A percentile compares a stretch with the other conserved stretches of the same genome.
phyloP scores from a whole-genome alignment of 2,888 invertebrate species.

The Leistus spinibarbis region DNA sequence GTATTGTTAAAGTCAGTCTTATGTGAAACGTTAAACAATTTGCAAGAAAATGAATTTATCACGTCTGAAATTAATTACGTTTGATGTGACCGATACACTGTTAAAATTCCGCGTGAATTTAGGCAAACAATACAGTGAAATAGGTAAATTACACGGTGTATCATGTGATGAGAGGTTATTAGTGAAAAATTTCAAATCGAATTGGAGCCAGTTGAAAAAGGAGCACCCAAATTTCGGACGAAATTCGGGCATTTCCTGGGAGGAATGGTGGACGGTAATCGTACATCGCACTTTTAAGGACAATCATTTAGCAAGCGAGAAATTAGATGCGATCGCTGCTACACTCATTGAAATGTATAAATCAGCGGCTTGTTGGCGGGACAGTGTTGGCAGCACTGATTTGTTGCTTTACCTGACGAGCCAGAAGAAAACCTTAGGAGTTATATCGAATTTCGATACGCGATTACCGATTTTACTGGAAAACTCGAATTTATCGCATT shows the following conservation, averaged over 20 bases:
- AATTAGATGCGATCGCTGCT: conserved; percentile 61
- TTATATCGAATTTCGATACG: conserved; percentile 90
- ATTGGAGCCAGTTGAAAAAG: conserved; percentile 68
- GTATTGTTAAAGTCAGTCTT: neutral
- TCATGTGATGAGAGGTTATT: conserved; percentile 64
- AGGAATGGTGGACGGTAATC: conserved; percentile 81
- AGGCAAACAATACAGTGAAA: conserved; percentile 75
- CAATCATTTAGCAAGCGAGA: conserved; percentile 50
- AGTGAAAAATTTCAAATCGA: conserved; percentile 67
- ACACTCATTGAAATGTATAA: conserved; percentile 72
- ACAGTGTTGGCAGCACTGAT: conserved; percentile 67
- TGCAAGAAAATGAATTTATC: conserved; percentile 48
- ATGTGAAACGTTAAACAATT: neutral
- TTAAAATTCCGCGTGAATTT: conserved; percentile 72
- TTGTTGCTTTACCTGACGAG: conserved; percentile 67
- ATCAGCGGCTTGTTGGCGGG: conserved; percentile 75
- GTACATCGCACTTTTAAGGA: conserved; percentile 69
- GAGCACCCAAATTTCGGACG: conserved; percentile 84
- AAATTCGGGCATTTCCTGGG: conserved; percentile 70
- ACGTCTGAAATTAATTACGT: conserved; percentile 73
- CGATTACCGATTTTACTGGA: conserved; percentile 71
- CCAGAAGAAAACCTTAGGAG: conserved; percentile 65
- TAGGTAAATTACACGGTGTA: conserved; percentile 74
- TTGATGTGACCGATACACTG: conserved; percentile 88
- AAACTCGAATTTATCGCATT: conserved; percentile 68